These are phyloP conservation scores for Lates japonicus DNA, from an alignment of 2,797 vertebrate species.

Conservation along the genomic window DNA sequence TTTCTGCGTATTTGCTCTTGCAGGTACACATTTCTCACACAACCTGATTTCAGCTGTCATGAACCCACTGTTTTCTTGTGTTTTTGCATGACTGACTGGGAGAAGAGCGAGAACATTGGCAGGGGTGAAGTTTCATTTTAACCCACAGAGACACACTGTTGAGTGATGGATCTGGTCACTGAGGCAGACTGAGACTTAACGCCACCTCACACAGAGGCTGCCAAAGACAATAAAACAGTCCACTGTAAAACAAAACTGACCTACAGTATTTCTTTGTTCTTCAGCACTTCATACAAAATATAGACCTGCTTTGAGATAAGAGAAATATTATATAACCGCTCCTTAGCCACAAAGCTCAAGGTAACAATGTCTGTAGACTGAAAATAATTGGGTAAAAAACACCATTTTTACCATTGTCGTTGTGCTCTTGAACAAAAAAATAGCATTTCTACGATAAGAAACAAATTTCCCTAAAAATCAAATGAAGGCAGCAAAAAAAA, in stretches of 20 bases:
- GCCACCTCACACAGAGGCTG: slow-evolving; percentile 26
- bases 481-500: neutral
- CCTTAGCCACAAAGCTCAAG: neutral
- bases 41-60: slow-evolving; percentile 17
- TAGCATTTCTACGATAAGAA: neutral
- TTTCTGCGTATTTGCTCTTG: neutral
- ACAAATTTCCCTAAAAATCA: neutral
- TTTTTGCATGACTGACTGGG: slow-evolving; percentile 15
- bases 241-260: slow-evolving; percentile 2
- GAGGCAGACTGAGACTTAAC: slow-evolving; percentile 39
- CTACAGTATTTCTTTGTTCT: neutral
- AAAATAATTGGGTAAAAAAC: neutral
- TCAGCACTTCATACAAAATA: slow-evolving; percentile 2
- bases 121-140: slow-evolving; percentile 33
- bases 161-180: slow-evolving; percentile 45
- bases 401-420: neutral
- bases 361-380: neutral
- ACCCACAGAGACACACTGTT: slow-evolving; percentile 45
- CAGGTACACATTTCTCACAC: slow-evolving; percentile 15
- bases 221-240: neutral
- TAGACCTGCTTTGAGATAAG: neutral
- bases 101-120: slow-evolving; percentile 1
- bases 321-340: neutral
- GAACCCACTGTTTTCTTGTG: neutral
- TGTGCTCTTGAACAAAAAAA: neutral